Evolutionary conservation across 2,797 vertebrate species (phyloP).

Genomic region (Chaunax sp.): DNA sequence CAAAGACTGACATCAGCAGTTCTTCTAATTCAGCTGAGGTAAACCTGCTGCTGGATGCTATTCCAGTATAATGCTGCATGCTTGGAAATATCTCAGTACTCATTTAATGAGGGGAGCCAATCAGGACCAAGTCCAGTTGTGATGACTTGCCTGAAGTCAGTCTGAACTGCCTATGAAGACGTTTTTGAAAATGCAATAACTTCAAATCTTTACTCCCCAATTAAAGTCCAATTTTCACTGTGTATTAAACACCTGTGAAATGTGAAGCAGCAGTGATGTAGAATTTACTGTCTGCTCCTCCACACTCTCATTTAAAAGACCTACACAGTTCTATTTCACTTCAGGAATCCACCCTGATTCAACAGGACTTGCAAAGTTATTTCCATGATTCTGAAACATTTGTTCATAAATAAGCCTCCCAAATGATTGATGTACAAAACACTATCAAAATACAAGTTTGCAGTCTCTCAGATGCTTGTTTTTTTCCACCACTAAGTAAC

Average conservation of each 20-base stretch:
- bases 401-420: background rate
- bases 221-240: slow-evolving; percentile 41
- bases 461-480: slow-evolving; percentile 9
- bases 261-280: slow-evolving; percentile 12
- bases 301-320: slow-evolving; percentile 11
- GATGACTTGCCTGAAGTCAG: slow-evolving; percentile 28
- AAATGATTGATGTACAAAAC: slow-evolving; percentile 3
- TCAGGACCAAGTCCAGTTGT: slow-evolving; percentile 37
- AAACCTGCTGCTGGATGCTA: slow-evolving; percentile 36
- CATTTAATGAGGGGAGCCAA: slow-evolving; percentile 41
- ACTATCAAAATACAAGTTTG: slow-evolving; percentile 18
- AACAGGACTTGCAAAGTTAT: background rate
- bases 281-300: slow-evolving; percentile 10
- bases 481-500: slow-evolving; percentile 29
- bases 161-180: slow-evolving; percentile 37
- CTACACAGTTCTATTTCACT: slow-evolving; percentile 6
- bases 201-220: slow-evolving; percentile 25
- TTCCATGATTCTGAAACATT: background rate
- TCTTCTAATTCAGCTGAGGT: slow-evolving; percentile 3
- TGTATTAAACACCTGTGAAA: slow-evolving; percentile 31
- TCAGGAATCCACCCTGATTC: slow-evolving; percentile 5
- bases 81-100: slow-evolving; percentile 33
- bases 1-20: too few relatives aligned
- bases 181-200: slow-evolving; percentile 32
- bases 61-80: slow-evolving; percentile 12